Evolutionary conservation across 2,113 vertebrate genomes (phyloP).

Genomic region (Salvelinus sp.): DNA sequence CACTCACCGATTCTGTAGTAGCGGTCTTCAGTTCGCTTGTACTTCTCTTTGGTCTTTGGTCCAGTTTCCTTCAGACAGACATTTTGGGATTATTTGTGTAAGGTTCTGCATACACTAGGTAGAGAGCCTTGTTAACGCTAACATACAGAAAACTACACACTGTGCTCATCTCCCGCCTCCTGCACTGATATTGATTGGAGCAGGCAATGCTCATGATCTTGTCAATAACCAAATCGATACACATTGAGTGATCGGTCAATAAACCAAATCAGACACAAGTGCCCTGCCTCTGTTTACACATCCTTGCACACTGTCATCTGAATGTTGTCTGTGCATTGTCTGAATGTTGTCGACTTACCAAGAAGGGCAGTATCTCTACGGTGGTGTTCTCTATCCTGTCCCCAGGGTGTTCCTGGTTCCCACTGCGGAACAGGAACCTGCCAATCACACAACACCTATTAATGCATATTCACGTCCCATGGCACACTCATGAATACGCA

Average conservation of each 20-base stretch:
- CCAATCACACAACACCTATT: conserved; percentile 44
- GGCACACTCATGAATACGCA: conserved; percentile 10
- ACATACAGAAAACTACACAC: too few relatives aligned
- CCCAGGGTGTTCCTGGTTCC: conserved; percentile 94
- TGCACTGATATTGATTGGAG: conserved; percentile 27
- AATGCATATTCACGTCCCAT: conserved; percentile 20
- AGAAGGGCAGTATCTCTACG: conserved; percentile 90
- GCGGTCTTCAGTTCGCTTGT: conserved; percentile 87
- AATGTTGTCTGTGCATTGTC: background rate
- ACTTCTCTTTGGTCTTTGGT: conserved; percentile 88
- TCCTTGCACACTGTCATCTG: background rate
- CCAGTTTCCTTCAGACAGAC: conserved; percentile 56
- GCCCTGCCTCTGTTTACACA: background rate
- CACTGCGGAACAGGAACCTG: conserved; percentile 96
- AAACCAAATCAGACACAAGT: conserved; percentile 1
- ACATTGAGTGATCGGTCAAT: background rate
- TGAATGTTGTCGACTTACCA: conserved; percentile 70
- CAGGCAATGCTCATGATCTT: conserved; percentile 37
- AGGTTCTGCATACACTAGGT: background rate
- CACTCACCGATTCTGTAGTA: conserved; percentile 92
- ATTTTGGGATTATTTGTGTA: background rate
- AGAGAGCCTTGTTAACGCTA: too few relatives aligned
- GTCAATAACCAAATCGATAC: conserved; percentile 53
- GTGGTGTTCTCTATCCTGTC: conserved; percentile 93
- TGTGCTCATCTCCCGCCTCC: conserved; percentile 26